Base-by-base conservation (phyloP, 53 echinoderm and acorn worm species). In the Paelopatides confundens region DNA sequence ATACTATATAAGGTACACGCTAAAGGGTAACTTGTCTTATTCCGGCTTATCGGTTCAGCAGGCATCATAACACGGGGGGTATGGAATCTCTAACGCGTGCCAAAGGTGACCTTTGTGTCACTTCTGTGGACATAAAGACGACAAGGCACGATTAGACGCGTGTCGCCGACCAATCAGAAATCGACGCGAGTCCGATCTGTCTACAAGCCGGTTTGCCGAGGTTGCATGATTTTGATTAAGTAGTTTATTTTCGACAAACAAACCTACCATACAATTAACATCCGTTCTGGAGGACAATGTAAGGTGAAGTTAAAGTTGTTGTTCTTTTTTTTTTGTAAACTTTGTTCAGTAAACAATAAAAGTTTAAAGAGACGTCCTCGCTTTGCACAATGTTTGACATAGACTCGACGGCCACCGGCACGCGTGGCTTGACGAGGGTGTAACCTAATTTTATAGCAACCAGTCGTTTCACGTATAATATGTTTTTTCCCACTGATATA, bases 271-370 rank as follows among this genome's bases (percentile, higher is more conserved):
- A 24, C 43, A 6, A 40, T 39, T 71, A 71, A 71, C 71, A 71
- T 71, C 71, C 71, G 71, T 39, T 46, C 71, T 71, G 26, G n/a
- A 36, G 46, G 17, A 54, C 17, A 54, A 15, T 54, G 4, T 18
- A 28, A 71, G 71, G 46, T 40, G 29, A 71, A 39, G 46, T 71
- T 40, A 71, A 71, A 39, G 7, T 24, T 35, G 4, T 54, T 53
- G 47, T 48, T 48, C 14, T 54, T 54, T 54, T 15, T 15, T 21
- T 71, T 71, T 71, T n/a, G 71, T 71, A 71, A 71, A 71, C 71
- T 71, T 71, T 71, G 71, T 26, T 71, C 71, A 46, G 47, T 39
- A 40, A 71, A 71, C 40, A 46, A 71, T 71, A 71, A 71, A 71
- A 37, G 24, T 71, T n/a, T 71, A 71, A 71, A 71, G 71, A 71